A percentile compares a stretch with the other conserved stretches of the same genome.
phyloP scores from a whole-genome alignment of 2,113 vertebrate species.

The Pampusana beccarii region DNA sequence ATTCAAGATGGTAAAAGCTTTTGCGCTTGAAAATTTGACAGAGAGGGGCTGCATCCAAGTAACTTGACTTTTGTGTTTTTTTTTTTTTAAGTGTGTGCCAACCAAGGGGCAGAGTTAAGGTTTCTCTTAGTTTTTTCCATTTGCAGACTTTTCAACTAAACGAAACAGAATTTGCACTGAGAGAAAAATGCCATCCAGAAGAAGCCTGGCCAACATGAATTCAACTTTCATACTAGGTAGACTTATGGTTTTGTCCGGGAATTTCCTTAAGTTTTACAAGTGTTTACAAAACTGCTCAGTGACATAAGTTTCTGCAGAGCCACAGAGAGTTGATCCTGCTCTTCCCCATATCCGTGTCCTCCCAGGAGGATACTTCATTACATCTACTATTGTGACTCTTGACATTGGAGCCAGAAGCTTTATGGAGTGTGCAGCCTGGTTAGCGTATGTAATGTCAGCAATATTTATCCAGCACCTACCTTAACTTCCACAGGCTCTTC shows the following conservation, averaged over 20 bases:
- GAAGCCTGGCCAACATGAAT: not conserved
- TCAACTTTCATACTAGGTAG: not conserved
- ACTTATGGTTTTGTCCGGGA: constrained; percentile 26
- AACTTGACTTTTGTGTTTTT: not conserved
- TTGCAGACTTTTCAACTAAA: not conserved
- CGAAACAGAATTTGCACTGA: not conserved
- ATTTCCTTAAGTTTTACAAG: constrained; percentile 9
- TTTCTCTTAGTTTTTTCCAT: not conserved
- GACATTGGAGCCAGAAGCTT: not conserved
- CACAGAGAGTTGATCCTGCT: not conserved
- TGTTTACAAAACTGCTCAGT: not conserved
- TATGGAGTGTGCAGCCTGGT: not conserved
- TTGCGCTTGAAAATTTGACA: not conserved
- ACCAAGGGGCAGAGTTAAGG: not conserved
- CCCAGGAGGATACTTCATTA: not conserved
- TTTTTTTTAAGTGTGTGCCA: not conserved
- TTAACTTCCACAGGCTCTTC: not conserved
- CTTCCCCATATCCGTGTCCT: not conserved
- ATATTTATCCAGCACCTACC: constrained; percentile 32
- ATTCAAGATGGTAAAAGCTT: constrained; percentile 24
- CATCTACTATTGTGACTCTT: not conserved
- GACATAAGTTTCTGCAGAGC: not conserved
- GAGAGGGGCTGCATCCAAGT: not conserved
- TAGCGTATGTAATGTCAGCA: not conserved
- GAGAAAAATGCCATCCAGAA: not conserved